Conservation (phyloP, 2,113 vertebrate species). For the Zapus hudsonius region DNA sequence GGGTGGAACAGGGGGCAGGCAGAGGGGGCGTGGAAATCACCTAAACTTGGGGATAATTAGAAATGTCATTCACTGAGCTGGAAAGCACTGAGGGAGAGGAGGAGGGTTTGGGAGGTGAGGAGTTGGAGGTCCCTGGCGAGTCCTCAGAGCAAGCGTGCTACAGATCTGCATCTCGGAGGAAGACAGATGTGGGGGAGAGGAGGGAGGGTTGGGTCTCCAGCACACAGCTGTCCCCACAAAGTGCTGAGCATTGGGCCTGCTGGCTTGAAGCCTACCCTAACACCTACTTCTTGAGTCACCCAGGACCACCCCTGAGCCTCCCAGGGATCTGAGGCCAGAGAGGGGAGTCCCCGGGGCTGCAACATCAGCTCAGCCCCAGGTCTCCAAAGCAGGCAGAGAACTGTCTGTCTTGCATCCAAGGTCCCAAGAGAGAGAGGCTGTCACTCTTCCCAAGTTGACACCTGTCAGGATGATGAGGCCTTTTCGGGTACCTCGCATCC, state of each 20-base stretch:
- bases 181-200: neutral
- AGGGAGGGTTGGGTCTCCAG: neutral
- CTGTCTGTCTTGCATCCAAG: neutral
- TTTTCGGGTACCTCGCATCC: neutral
- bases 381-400: neutral
- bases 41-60: neutral
- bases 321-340: neutral
- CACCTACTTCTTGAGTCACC: neutral
- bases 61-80: neutral
- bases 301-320: no score
- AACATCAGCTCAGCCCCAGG: neutral
- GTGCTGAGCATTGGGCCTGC: no score
- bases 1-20: neutral
- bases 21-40: no score
- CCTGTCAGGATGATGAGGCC: neutral
- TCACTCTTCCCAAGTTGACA: neutral
- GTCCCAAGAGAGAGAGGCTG: neutral
- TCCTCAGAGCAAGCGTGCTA: neutral
- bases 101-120: neutral
- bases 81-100: neutral
- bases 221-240: neutral
- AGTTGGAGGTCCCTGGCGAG: neutral
- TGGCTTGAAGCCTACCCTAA: neutral
- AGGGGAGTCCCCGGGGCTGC: neutral
- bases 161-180: neutral